Evolutionary conservation across 1,140 invertebrate species (phyloP), one percentile per base, ranked within the genome.

Genomic region (Diachasma alloeum): DNA sequence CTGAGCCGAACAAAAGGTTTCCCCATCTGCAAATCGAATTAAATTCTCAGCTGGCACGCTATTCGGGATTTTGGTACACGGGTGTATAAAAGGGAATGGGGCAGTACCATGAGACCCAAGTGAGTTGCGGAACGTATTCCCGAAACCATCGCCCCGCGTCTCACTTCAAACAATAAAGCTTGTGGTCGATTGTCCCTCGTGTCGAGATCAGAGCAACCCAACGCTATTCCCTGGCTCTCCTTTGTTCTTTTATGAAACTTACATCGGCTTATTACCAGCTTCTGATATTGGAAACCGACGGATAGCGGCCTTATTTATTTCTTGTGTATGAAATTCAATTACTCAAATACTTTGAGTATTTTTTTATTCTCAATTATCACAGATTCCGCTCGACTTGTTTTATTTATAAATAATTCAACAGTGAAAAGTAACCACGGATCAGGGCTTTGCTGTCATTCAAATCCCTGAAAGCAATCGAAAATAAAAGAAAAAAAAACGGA

Each of bases 1-100:
- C 85, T 88, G 83, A 85, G 82, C 82, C 75, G 78, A 84, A 84
- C 84, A 83, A 87, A 86, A 85, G 88, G 88, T 89, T 90, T 89
- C 87, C 82, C 82, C 79, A 86, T 88, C 83, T 83, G 79, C 77
- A 87, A 90, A 90, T 90, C 81, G 79, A 87, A 89, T 90, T 90
- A 90, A 86, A 84, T 81, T 85, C 83, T 90, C 82, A 90, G 80
- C 76, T 59, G 73, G 74, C 89, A 90, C 87, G 89, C 89, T 75
- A 89, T 84, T 81, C 70, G 31, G 79, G 79, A 84, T 85, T 82
- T 81, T 76, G 76, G 15, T 68, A 79, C 44, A 71, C 36, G 66
- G 13, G n/a, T 37, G 53, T 89, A 90, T 89, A 88, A 88, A 89
- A 88, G 84, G 72, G 73, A 83, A 80, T 81, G 79, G 82, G 81